Percentiles rank a stretch among this genome's conserved stretches.
Conservation (phyloP, 2,113 vertebrate genomes). For the Vidua macroura region DNA sequence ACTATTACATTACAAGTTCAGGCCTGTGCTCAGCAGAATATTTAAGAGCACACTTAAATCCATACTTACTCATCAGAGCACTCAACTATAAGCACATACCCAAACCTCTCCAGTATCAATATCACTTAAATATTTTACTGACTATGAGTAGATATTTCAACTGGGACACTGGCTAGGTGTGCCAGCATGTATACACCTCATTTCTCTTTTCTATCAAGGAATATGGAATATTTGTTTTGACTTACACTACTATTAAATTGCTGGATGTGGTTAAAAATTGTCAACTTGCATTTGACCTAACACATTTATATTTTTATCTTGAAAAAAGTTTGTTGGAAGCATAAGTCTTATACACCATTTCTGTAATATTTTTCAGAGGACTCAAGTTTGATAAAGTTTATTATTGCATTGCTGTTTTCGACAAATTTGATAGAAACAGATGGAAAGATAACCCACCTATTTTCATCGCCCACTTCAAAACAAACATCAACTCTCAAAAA, state of each 20-base stretch:
- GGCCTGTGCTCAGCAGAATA: slow-evolving; percentile 37
- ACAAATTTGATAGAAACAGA: background rate
- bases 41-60: slow-evolving; percentile 21
- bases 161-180: background rate
- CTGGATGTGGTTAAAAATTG: background rate
- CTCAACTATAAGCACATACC: background rate
- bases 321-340: background rate
- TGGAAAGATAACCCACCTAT: background rate
- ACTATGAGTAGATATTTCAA: background rate
- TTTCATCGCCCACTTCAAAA: background rate
- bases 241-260: background rate
- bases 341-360: background rate
- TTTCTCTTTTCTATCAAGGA: background rate
- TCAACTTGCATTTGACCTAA: background rate
- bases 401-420: background rate
- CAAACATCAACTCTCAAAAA: background rate
- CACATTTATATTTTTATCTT: background rate
- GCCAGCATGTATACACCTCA: background rate
- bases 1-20: background rate
- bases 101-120: slow-evolving; percentile 6
- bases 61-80: background rate
- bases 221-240: background rate
- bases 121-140: background rate
- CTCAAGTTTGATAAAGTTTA: background rate
- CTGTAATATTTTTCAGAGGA: background rate